Base-by-base conservation (phyloP, 2,113 vertebrate genomes). In the Crotophaga sulcirostris region DNA sequence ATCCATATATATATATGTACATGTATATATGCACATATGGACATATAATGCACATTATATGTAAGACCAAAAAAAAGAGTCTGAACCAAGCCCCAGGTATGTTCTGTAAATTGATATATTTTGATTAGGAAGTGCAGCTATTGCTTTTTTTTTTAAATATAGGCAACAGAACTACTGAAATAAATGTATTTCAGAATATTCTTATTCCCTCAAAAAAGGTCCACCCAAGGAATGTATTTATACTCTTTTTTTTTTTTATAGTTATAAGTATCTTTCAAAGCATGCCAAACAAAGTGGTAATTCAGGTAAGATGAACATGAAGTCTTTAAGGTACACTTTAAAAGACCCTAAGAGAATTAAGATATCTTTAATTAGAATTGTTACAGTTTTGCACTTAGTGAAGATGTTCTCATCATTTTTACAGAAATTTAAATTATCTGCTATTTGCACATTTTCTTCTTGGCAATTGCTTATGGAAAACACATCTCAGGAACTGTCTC, bases 231-330 rank as follows among this genome's bases (percentile, higher is more conserved):
- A 89, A 13, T 83, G 38, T 63, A 83, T 72, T 95, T 83, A 80
- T 58, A 83, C 47, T 81, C 33, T 91, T 84, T 89, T 51, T 33
- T 81, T 89, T 51, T 33, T 81, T 69, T 91, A 56, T 87, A 93
- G 64, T 86, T 56, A 52, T 80, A 85, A 93, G 47, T 81, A 77
- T 74, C 93, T 96, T 94, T 76, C 88, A 94, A 80, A 90, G 52
- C 56, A 70, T 86, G 73, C 64, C 2, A 28, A 95, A 63, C 63
- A 94, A 60, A 87, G 73, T 94, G 72, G 75, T 85, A 90, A 84
- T 55, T 60, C 92, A 90, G 88, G 92, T 93, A 93, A 96, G 66
- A 88, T 60, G 17, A 86, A 63, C 87, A 44, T 80, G 63, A 93
- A 73, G 69, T 75, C 49, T 78, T 95, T 76, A 45, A 89, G 84